Percentiles rank a stretch among this genome's conserved stretches.
Conservation (phyloP, 2,113 vertebrate genomes). For the Petrocephalus zakoni region DNA sequence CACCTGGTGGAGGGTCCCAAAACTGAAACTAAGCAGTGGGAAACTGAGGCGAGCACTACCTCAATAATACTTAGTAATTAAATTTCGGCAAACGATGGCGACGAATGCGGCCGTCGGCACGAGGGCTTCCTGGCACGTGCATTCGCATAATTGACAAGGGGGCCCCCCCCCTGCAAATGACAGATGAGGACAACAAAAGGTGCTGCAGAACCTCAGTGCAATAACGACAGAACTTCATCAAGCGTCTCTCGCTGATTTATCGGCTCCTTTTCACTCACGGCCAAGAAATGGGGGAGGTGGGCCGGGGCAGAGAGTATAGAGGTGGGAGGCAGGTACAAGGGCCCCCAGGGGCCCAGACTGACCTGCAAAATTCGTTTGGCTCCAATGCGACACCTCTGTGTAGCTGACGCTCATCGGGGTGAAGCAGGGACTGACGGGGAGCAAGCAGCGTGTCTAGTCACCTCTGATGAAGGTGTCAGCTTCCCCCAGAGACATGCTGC, state of each 20-base stretch:
- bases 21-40: constrained; percentile 85
- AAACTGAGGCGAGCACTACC: constrained; percentile 89
- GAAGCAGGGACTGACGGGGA: constrained; percentile 37
- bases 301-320: background rate
- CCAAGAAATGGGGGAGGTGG: constrained; percentile 38
- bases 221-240: constrained; percentile 99
- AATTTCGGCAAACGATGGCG: constrained; percentile 92
- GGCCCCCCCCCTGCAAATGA: constrained; percentile 91
- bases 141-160: constrained; percentile 99
- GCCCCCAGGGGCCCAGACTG: constrained; percentile 62
- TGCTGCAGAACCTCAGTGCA: constrained; percentile 99
- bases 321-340: constrained; percentile 68
- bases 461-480: background rate
- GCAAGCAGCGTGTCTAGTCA: background rate
- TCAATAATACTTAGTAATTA: constrained; percentile 99
- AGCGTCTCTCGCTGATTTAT: constrained; percentile 96
- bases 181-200: constrained; percentile 99
- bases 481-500: background rate
- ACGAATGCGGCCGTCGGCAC: constrained; percentile 96
- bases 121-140: constrained; percentile 71
- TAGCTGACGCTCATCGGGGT: constrained; percentile 52
- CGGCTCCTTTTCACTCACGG: constrained; percentile 76
- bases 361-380: constrained; percentile 59
- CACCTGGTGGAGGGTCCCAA: constrained; percentile 87
- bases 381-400: constrained; percentile 45